Percentiles rank a stretch among this genome's conserved stretches.
phyloP scores from a whole-genome alignment of 2,888 invertebrate genomes.

The Trachelus stipa region DNA sequence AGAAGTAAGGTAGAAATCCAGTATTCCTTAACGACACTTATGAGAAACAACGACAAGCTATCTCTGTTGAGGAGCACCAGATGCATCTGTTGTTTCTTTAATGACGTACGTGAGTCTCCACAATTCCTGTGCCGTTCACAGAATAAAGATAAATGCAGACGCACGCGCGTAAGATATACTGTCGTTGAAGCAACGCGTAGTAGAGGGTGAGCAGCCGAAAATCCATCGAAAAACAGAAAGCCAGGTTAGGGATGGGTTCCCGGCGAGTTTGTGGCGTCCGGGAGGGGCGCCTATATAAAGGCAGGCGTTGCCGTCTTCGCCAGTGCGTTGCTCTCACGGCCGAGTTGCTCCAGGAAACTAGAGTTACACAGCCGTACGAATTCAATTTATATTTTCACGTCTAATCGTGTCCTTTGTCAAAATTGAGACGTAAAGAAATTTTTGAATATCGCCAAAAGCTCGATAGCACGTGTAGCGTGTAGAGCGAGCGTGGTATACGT shows the following conservation, averaged over 20 bases:
- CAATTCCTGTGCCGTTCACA: not conserved
- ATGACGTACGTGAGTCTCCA: not conserved
- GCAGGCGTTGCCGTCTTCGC: conserved; percentile 6
- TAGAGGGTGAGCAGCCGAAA: conserved; percentile 2
- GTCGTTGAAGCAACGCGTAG: not conserved
- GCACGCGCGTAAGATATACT: not conserved
- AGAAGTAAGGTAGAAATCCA: not conserved
- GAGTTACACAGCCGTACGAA: not conserved
- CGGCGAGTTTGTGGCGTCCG: conserved; percentile 9
- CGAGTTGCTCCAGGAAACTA: not conserved
- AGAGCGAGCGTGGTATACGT: not conserved
- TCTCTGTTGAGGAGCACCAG: not conserved
- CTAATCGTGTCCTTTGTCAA: not conserved
- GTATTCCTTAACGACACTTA: not conserved
- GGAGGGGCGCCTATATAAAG: conserved; percentile 25
- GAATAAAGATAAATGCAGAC: not conserved
- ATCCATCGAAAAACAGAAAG: conserved; percentile 8
- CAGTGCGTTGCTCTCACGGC: conserved; percentile 18
- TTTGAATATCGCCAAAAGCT: not conserved
- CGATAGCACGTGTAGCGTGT: not conserved
- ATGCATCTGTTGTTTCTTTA: not conserved
- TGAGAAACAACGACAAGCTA: not conserved
- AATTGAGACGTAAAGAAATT: not conserved
- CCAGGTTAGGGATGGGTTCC: conserved; percentile 11
- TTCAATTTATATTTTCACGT: not conserved